These are phyloP conservation scores for Numenius arquata DNA, from an alignment of 2,113 vertebrate species.

Conservation along the genomic window DNA sequence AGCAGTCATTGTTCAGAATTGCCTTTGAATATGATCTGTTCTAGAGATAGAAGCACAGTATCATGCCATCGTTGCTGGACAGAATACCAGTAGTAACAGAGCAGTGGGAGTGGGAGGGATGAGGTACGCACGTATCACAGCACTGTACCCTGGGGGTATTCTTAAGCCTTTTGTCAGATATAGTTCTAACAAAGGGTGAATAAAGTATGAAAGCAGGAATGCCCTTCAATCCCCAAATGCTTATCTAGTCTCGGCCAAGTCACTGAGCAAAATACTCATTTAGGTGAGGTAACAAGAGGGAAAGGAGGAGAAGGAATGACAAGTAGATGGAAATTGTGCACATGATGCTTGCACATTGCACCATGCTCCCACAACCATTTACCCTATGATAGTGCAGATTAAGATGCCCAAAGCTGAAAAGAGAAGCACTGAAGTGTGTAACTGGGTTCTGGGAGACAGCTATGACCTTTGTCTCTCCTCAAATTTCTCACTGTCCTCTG, in stretches of 20 bases:
- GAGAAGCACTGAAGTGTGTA: slow-evolving; percentile 30
- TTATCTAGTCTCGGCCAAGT: not conserved
- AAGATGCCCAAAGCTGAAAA: not conserved
- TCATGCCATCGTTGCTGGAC: not conserved
- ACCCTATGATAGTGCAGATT: not conserved
- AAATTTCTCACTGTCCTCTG: not conserved
- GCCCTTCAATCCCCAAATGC: not conserved
- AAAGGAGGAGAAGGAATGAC: not conserved
- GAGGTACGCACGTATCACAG: not conserved
- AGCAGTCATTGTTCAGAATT: not conserved
- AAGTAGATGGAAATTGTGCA: not conserved
- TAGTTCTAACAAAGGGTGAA: not conserved
- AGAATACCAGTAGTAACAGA: not conserved
- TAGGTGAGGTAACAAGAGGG: not conserved
- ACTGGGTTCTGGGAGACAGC: not conserved
- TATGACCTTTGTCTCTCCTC: not conserved
- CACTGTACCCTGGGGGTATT: not conserved
- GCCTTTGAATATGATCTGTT: not conserved
- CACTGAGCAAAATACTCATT: not conserved
- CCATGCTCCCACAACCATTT: not conserved
- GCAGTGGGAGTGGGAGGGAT: not conserved
- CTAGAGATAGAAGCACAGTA: not conserved
- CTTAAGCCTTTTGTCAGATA: not conserved
- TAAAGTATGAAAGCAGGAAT: not conserved
- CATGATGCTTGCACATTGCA: not conserved